These are phyloP conservation scores for Syngnathus floridae DNA, from an alignment of 2,113 vertebrate species.

Conservation along the genomic window DNA sequence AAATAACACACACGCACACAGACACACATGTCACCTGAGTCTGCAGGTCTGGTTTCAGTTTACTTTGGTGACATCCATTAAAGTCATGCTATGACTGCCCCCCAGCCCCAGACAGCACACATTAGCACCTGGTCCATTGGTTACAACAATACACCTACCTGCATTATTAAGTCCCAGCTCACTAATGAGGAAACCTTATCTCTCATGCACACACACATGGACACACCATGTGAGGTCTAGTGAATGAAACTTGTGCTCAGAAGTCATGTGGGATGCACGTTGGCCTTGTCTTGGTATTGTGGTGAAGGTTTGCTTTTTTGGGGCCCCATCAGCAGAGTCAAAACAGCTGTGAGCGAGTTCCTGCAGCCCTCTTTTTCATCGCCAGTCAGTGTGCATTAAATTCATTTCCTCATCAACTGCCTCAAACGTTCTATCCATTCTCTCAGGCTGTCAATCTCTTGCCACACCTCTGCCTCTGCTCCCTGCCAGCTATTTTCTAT, in stretches of 20 bases:
- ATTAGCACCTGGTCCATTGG: conserved; percentile 68
- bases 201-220: neutral
- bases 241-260: conserved; percentile 4
- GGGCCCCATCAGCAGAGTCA: conserved; percentile 41
- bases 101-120: conserved; percentile 49
- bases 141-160: conserved; percentile 58
- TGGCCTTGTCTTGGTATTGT: conserved; percentile 3
- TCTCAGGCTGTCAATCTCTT: conserved; percentile 43
- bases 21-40: conserved; percentile 41
- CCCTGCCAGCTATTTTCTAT: neutral
- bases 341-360: conserved; percentile 32
- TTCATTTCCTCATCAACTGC: conserved; percentile 38
- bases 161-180: conserved; percentile 60
- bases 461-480: conserved; percentile 19
- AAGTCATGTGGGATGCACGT: conserved; percentile 12
- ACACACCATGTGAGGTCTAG: conserved; percentile 1
- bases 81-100: conserved; percentile 56
- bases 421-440: conserved; percentile 19
- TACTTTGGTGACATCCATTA: conserved; percentile 69
- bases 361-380: conserved; percentile 39
- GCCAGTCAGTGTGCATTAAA: conserved; percentile 37
- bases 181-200: conserved; percentile 67
- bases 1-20: conserved; percentile 9
- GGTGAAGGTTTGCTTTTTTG: conserved; percentile 3
- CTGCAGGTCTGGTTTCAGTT: conserved; percentile 57